Conservation (phyloP, 2,113 vertebrate species). For the Numenius arquata region DNA sequence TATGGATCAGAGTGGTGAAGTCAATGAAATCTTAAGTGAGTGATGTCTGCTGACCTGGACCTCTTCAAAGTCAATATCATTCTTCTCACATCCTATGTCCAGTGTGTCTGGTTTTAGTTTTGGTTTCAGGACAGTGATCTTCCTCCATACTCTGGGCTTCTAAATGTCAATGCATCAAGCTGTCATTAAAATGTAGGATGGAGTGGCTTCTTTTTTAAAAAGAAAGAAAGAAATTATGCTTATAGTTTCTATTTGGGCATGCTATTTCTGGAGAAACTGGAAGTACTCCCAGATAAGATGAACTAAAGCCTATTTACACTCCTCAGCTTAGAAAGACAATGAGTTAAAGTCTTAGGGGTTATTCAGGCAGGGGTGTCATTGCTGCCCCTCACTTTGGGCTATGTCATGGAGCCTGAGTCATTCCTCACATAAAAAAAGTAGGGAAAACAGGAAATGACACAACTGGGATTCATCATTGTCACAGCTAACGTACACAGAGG, state of each 20-base stretch:
- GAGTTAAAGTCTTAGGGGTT: neutral
- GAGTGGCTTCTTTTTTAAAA: neutral
- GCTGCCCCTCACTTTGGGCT: neutral
- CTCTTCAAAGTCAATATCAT: neutral
- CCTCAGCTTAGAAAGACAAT: neutral
- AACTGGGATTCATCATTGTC: neutral
- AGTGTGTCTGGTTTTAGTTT: neutral
- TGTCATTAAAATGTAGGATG: neutral
- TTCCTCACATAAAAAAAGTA: neutral
- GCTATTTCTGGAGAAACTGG: neutral
- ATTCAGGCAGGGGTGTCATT: neutral
- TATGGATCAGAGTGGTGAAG: neutral
- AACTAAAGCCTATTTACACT: neutral
- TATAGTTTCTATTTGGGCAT: neutral
- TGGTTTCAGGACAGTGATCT: neutral
- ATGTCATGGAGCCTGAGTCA: neutral
- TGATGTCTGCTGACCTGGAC: neutral
- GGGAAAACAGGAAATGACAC: slow-evolving; percentile 27
- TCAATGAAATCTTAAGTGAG: neutral
- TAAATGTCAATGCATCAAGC: neutral
- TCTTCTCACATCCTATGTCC: neutral
- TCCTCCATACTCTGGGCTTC: neutral
- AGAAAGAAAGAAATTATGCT: neutral
- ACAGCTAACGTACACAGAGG: neutral
- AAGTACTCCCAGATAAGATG: neutral